Base-by-base conservation (phyloP, 2,888 invertebrate species). In the Nemoura dubitans region DNA sequence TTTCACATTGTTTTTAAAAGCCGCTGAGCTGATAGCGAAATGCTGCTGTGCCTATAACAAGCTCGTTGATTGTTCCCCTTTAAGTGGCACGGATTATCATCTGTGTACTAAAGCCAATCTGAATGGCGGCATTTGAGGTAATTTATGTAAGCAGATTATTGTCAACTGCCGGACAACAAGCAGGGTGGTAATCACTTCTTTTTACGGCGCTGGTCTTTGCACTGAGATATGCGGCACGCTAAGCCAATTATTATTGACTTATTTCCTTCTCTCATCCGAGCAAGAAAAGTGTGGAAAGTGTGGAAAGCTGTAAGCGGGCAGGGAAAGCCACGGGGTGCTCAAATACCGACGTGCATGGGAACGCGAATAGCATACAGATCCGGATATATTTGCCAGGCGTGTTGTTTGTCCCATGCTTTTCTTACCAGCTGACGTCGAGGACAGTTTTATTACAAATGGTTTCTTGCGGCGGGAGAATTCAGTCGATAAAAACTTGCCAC, bases 221-320 rank as follows among this genome's bases (percentile, higher is more conserved):
- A 14, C 81, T 25, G 16, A 27, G n/a, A 30, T 10, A 30, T 0
- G 43, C 42, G n/a, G 26, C 83, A 83, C 83, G 83, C 83, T 42
- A 16, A 30, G 26, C 83, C 83, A 83, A 83, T 83, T 83, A 83
- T 83, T 83, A 83, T 83, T 83, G 83, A 83, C 83, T 83, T 83
- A 83, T 83, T 83, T 83, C 30, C 43, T 26, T 7, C 36, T 42
- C 42, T 83, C 36, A 30, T 30, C 83, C 42, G 16, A 28, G 83
- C 83, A 36, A 3, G 83, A 0, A 5, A 25, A 10, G 83, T 14
- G 36, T 7, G 36, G 82, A 36, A 59, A 59, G 59, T 21, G 14
- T 59, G 59, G 59, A 59, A 59, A 59, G 21, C 59, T 10, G 59
- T 21, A 14, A 3, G 59, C 21, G 21, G 59, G 16, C 14, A 21